Evolutionary conservation across 1,140 invertebrate genomes (phyloP), one percentile per base, ranked within the genome.

Genomic region (Phymastichus coffea): DNA sequence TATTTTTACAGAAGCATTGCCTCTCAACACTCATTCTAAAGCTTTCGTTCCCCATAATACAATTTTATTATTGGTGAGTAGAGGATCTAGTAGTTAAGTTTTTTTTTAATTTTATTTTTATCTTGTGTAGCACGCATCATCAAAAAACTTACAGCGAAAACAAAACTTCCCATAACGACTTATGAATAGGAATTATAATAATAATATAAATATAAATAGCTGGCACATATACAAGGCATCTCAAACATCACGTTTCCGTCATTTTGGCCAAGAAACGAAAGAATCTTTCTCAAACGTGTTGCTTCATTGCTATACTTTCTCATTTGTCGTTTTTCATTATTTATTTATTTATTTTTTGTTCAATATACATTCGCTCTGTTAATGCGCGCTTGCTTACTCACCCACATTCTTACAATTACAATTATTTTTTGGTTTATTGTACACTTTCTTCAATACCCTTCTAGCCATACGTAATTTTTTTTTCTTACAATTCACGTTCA

Each of bases 201-300:
- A 73, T 66, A 69, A 71, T 74, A 67, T 66, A 70, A 74, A 73
- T 76, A 75, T 69, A 69, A 74, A 73, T 68, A 72, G 63, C 74
- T 76, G 72, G 74, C 75, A 75, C 70, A 70, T 74, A 66, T 73
- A 74, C 70, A 78, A 76, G 72, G 73, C 74, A 74, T 75, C 65
- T 68, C 66, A 73, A 67, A 74, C 69, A 70, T 76, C 65, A 73
- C 68, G 46, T 68, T 73, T 64, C 59, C 63, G 64, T 68, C 63
- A 40, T 53, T 66, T 66, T 63, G 59, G 58, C 63, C 30, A 58
- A 52, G 35, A 63, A 63, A 63, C 26, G 26, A 63, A 59, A 59
- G 61, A 64, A 54, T 66, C 48, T 64, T 67, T 54, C 49, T 64
- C 57, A 51, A 48, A 60, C 37, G 47, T 63, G 44, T 48, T 44